Evolutionary conservation across 2,888 invertebrate species (phyloP), one percentile per base, ranked within the genome.

Genomic region (Dromius quadrimaculatus): DNA sequence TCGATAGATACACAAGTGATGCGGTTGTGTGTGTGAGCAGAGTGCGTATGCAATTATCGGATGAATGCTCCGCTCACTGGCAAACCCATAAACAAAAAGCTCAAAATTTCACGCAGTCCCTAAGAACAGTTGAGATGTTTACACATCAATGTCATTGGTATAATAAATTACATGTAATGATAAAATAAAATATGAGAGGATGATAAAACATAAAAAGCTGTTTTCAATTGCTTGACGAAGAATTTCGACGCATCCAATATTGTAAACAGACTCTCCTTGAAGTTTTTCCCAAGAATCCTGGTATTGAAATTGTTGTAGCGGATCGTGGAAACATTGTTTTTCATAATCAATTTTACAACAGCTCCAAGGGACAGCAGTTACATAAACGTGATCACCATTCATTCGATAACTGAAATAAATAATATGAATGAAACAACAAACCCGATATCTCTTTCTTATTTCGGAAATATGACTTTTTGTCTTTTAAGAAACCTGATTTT

Each of bases 291-390:
- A 79, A 69, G 81, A 65, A 68, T 81, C 77, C 1, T 76, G 73
- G 20, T 77, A 80, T 23, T 78, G 76, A 2, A 73, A 71, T 76
- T 83, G 88, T 75, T 88, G 88, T 69, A 88, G 74, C 0, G 87
- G 88, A 77, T 89, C 88, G 78, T 88, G 88, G 75, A 87, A 85
- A 81, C 88, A 88, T 2, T 88, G 86, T 57, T 86, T 84, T 41
- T 87, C 83, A 73, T 86, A 87, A 23, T 84, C 80, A 2, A 86
- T 82, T 50, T 85, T 84, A 78, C 88, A 89, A 78, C 88, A 88
- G 22, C 89, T 89, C 82, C 86, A 88, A 0, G 88, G 87, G 0
- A 85, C 82, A 34, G 86, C 85, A 0, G 87, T 86, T 0, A 85
- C 82, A 63, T 84, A 77, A 57, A 86, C 80, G 74, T 82, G 84